Evolutionary conservation across 2,888 invertebrate species (phyloP).

Genomic region (Cheilosia grossa): DNA sequence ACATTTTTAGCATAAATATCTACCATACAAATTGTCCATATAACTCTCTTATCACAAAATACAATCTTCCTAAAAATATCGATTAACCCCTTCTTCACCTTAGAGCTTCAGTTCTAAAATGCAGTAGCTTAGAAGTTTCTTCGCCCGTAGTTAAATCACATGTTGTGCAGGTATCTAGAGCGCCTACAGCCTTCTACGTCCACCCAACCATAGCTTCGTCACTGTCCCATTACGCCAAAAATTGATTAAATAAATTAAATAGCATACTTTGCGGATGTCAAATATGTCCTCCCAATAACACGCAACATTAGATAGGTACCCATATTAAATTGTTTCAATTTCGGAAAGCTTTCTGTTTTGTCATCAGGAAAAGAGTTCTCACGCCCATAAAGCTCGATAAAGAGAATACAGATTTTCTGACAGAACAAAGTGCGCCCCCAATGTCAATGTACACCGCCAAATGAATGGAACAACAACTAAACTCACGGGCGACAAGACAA

Average conservation of each 20-base stretch:
- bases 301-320: constrained; percentile 15
- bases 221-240: neutral
- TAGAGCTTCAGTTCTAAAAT: too few relatives aligned
- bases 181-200: too few relatives aligned
- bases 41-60: too few relatives aligned
- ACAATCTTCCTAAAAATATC: too few relatives aligned
- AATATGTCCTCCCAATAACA: constrained; percentile 25
- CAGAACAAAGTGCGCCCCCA: constrained; percentile 22
- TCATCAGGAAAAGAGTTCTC: neutral
- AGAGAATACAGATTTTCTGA: neutral
- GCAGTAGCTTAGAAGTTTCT: too few relatives aligned
- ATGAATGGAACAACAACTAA: constrained; percentile 38
- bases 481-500: neutral
- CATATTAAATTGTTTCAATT: neutral
- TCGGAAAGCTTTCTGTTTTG: neutral
- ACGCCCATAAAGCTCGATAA: constrained; percentile 1
- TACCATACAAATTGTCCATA: too few relatives aligned
- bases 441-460: constrained; percentile 44
- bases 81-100: too few relatives aligned
- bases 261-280: constrained; percentile 35
- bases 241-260: neutral
- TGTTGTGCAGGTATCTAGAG: too few relatives aligned
- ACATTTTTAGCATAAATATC: too few relatives aligned
- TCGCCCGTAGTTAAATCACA: too few relatives aligned
- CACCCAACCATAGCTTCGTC: too few relatives aligned